A percentile compares a stretch with the other conserved stretches of the same genome.
These are phyloP conservation scores for Chaetodon trifasciatus DNA, from an alignment of 2,797 vertebrate genomes.

Conservation along the genomic window DNA sequence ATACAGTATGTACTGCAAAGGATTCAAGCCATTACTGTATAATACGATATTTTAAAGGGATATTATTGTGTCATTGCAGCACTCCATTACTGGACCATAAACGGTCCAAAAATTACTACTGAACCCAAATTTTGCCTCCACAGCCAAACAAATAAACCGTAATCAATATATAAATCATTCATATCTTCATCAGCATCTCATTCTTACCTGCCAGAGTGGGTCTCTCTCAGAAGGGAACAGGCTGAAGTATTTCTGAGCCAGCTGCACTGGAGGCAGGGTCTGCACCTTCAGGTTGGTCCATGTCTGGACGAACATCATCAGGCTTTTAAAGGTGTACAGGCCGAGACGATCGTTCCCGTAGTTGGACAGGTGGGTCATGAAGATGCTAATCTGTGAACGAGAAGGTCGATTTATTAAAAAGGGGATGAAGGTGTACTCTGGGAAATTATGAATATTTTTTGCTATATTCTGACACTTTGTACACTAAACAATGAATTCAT, in stretches of 20 bases:
- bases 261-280: constrained; percentile 94
- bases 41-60: neutral
- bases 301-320: constrained; percentile 94
- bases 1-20: neutral
- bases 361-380: constrained; percentile 99
- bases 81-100: neutral
- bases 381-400: constrained; percentile 94
- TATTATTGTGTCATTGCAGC: neutral
- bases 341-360: constrained; percentile 98
- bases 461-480: neutral
- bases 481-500: neutral
- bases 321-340: constrained; percentile 97
- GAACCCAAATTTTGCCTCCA: neutral
- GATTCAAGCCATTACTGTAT: neutral
- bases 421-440: no score
- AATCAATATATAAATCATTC: neutral
- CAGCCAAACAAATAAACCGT: neutral
- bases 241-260: constrained; percentile 98
- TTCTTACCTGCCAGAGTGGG: constrained; percentile 95
- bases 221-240: constrained; percentile 98
- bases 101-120: neutral
- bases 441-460: neutral
- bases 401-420: neutral
- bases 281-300: constrained; percentile 98
- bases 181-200: neutral